Percentiles rank a stretch among this genome's conserved stretches.
Conservation (phyloP, 2,888 invertebrate genomes). For the Caenorhabditis doughertyi region DNA sequence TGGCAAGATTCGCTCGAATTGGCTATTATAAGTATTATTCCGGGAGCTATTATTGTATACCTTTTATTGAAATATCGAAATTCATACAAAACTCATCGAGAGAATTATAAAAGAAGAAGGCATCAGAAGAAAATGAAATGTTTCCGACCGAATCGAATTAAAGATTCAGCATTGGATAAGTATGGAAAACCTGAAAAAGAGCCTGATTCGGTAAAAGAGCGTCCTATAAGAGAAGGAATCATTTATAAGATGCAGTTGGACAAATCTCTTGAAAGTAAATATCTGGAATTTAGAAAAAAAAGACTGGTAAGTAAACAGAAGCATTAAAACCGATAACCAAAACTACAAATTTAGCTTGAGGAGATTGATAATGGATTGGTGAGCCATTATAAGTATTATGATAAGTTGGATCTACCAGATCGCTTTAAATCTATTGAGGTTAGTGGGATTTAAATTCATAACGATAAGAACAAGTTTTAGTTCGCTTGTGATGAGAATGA, state of each 20-base stretch:
- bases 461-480: not conserved
- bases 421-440: not conserved
- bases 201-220: not conserved
- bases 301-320: not conserved
- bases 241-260: conserved; percentile 2
- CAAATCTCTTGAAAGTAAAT: not conserved
- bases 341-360: not conserved
- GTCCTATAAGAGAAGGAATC: conserved; percentile 5
- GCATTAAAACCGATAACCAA: not conserved
- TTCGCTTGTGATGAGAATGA: not conserved
- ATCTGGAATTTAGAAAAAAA: conserved; percentile 5
- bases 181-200: not conserved
- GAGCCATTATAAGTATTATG: not conserved
- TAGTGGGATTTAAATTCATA: not conserved
- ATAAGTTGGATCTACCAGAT: not conserved
- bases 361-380: not conserved
- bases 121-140: conserved; percentile 2
- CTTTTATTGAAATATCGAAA: not conserved
- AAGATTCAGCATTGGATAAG: not conserved
- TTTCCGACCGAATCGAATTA: not conserved
- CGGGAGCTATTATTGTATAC: not conserved
- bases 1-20: not conserved
- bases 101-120: not conserved
- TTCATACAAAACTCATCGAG: not conserved
- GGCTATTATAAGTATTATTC: not conserved